These are phyloP conservation scores for Diadophis punctatus DNA, from an alignment of 2,113 vertebrate species.

Conservation along the genomic window DNA sequence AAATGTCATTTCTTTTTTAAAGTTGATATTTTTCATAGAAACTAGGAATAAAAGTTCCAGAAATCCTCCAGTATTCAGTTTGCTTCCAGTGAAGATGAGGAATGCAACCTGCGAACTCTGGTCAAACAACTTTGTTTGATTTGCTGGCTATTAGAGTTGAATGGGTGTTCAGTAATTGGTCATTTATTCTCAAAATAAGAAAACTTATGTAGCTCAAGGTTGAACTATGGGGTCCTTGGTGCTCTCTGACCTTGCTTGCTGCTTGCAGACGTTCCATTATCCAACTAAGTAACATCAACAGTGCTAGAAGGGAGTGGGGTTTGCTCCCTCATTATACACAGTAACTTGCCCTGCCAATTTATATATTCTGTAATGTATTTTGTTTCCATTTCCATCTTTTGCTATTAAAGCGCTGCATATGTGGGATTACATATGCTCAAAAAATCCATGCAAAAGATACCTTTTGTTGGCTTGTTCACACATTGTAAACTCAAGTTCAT, in stretches of 20 bases:
- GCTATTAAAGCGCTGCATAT: background rate
- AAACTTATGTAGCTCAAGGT: too few species aligned
- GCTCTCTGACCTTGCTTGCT: too few species aligned
- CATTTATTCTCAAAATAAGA: background rate
- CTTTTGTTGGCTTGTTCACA: background rate
- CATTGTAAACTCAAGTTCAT: background rate
- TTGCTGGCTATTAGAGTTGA: slow-evolving; percentile 15
- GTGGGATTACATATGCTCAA: background rate
- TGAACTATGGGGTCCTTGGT: too few species aligned
- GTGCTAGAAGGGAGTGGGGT: too few species aligned
- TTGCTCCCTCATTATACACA: too few species aligned
- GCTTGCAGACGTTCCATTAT: too few species aligned
- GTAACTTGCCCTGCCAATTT: too few species aligned
- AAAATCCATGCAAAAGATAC: background rate
- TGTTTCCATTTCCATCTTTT: background rate
- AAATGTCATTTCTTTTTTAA: background rate
- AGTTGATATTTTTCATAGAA: slow-evolving; percentile 17
- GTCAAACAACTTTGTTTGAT: background rate
- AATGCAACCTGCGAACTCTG: background rate
- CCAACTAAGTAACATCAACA: too few species aligned
- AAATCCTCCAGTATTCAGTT: slow-evolving; percentile 8
- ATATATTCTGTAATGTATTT: background rate
- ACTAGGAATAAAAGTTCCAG: slow-evolving; percentile 10
- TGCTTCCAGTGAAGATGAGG: slow-evolving; percentile 31
- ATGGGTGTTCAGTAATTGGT: background rate